phyloP scores from a whole-genome alignment of 2,113 vertebrate species.

The Podiceps cristatus region DNA sequence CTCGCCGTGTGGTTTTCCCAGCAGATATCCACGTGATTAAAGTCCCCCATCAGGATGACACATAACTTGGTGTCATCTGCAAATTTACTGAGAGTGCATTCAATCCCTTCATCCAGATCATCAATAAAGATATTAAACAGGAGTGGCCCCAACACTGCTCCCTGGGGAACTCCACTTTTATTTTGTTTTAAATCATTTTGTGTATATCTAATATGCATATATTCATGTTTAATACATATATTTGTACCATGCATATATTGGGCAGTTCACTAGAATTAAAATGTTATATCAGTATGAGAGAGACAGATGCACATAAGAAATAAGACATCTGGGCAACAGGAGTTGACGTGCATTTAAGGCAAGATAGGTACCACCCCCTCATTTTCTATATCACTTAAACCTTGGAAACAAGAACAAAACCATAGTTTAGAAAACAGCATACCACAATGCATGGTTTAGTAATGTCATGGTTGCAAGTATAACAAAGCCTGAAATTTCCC shows the following conservation, averaged over 20 bases:
- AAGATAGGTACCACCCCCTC: background rate
- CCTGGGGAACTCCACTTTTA: background rate
- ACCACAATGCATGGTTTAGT: background rate
- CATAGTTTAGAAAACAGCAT: slow-evolving; percentile 12
- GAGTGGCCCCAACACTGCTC: no score
- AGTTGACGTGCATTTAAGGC: background rate
- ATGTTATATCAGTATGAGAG: background rate
- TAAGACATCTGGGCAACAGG: background rate
- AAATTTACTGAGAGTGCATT: no score
- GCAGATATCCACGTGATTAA: no score
- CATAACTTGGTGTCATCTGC: no score
- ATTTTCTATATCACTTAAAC: slow-evolving; percentile 27
- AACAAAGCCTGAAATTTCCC: slow-evolving; percentile 59
- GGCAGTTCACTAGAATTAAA: background rate
- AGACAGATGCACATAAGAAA: background rate
- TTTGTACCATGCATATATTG: background rate
- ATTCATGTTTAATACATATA: background rate
- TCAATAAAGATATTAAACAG: no score
- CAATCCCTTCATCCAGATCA: no score
- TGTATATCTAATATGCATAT: background rate
- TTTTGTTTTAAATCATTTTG: background rate
- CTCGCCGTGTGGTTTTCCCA: no score
- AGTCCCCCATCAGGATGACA: no score
- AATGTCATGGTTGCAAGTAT: slow-evolving; percentile 4
- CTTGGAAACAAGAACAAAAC: background rate